phyloP scores from a whole-genome alignment of 2,888 invertebrate species.

The Phlogophora meticulosa region DNA sequence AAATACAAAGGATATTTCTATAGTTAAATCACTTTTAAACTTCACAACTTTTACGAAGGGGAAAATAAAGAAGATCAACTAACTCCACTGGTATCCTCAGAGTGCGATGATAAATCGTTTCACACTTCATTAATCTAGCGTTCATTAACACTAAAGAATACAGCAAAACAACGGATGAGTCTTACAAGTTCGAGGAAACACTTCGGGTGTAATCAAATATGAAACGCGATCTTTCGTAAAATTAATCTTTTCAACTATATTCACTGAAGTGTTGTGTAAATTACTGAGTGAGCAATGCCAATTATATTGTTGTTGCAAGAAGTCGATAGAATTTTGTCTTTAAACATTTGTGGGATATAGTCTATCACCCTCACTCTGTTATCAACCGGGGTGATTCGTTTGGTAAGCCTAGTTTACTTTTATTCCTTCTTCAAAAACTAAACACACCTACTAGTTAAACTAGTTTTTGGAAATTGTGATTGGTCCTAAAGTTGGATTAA shows the following conservation, averaged over 20 bases:
- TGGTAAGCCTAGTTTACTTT: too few relatives aligned
- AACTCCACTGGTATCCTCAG: conserved; percentile 18
- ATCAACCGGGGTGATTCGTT: too few relatives aligned
- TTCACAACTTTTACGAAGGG: not conserved
- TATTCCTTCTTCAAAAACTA: too few relatives aligned
- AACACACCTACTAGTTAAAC: too few relatives aligned
- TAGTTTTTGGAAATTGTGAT: too few relatives aligned
- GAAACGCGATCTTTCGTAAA: conserved; percentile 34
- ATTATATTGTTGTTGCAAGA: conserved; percentile 5
- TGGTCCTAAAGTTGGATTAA: too few relatives aligned
- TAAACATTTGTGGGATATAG: rapidly evolving
- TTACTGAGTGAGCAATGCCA: conserved; percentile 3
- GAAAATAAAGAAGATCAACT: not conserved
- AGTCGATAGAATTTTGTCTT: conserved; percentile 1
- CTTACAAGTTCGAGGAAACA: conserved; percentile 35
- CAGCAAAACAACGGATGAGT: conserved; percentile 27
- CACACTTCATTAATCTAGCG: conserved; percentile 49
- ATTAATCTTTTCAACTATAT: conserved; percentile 39
- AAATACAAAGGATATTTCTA: not conserved
- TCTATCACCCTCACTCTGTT: not conserved
- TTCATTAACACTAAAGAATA: conserved; percentile 54
- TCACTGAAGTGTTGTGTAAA: conserved; percentile 22
- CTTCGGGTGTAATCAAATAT: conserved; percentile 42
- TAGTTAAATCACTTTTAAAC: not conserved
- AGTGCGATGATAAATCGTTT: conserved; percentile 54